Evolutionary conservation across 2,797 vertebrate genomes (phyloP), one percentile per base, ranked within the genome.

Genomic region (Lutjanus argentimaculatus): DNA sequence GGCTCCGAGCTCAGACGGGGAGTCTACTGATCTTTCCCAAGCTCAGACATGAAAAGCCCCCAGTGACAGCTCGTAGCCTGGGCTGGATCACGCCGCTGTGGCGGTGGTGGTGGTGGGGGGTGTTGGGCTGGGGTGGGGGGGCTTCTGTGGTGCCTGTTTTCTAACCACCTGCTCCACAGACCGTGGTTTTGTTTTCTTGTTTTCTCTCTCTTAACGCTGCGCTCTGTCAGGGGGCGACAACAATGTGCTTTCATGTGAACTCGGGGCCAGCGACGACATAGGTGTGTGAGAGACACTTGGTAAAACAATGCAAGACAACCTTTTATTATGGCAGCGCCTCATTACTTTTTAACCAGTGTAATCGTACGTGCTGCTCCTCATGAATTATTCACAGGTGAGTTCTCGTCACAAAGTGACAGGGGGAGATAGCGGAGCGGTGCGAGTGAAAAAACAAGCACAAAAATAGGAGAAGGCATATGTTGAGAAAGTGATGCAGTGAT

Each of bases 321-420:
- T 94, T 94, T 95, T 93, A 93, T 94, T 95, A 93, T 74, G 80
- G 83, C 85, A 63, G 88, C 53, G 84, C 91, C 92, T 95, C 92
- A 94, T 95, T 95, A 94, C 92, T 93, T 95, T 95, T 94, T 95
- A 95, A 95, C 91, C 86, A 83, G 88, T 62, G 89, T 95, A 93
- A 95, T 94, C 90, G 89, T 90, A 92, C 89, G 92, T 91, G 88
- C 91, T 87, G 90, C 90, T 89, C 67, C 86, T 91, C 87, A 91
- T 95, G 92, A 95, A 95, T 95, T 92, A 95, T 95, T 95, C 90
- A 95, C 93, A 88, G 89, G 80, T 88, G 84, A 91, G 89, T 75
- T 92, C 87, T 90, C 83, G 67, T 85, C 81, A 85, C 85, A 91
- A 92, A 93, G 88, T 92, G 93, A 93, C 94, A 94, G 89, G 82